These are phyloP conservation scores for Drosophila parvula DNA, from an alignment of 1,140 invertebrate genomes.

Conservation along the genomic window DNA sequence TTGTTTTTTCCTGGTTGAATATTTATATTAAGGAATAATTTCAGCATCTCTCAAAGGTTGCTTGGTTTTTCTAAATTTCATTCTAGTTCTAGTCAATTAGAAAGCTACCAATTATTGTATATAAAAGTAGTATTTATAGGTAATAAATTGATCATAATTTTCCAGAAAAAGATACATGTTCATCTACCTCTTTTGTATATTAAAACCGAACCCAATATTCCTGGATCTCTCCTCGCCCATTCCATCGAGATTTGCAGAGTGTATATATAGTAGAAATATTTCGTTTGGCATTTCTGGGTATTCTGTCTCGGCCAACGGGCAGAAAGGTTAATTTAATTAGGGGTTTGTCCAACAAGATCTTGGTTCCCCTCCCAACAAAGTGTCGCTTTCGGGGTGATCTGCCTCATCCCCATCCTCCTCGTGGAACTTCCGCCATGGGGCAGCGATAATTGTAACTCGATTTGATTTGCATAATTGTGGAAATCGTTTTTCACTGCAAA, in stretches of 20 bases:
- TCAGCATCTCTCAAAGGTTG: no score
- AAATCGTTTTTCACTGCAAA: conserved; percentile 47
- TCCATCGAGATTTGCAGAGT: conserved; percentile 9
- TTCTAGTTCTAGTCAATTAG: no score
- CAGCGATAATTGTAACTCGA: conserved; percentile 41
- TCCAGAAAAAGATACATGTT: not conserved
- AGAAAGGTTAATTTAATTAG: conserved; percentile 77
- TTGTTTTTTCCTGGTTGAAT: no score
- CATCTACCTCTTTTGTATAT: not conserved
- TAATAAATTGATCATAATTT: not conserved
- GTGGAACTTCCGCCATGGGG: conserved; percentile 38
- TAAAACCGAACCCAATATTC: not conserved
- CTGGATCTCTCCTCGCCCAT: conserved; percentile 17
- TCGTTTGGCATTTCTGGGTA: conserved; percentile 28
- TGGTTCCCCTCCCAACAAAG: not conserved
- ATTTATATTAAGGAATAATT: no score
- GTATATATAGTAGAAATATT: conserved; percentile 3
- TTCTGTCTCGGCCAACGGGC: conserved; percentile 17
- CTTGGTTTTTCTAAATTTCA: no score
- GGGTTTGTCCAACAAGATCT: conserved; percentile 20
- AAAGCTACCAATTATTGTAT: no score
- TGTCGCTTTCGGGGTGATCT: conserved; percentile 39
- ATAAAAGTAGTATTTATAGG: no score
- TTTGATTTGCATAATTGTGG: conserved; percentile 59
- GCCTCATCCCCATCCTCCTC: not conserved